Conservation (phyloP, 2,113 vertebrate species). For the Ictalurus punctatus region DNA sequence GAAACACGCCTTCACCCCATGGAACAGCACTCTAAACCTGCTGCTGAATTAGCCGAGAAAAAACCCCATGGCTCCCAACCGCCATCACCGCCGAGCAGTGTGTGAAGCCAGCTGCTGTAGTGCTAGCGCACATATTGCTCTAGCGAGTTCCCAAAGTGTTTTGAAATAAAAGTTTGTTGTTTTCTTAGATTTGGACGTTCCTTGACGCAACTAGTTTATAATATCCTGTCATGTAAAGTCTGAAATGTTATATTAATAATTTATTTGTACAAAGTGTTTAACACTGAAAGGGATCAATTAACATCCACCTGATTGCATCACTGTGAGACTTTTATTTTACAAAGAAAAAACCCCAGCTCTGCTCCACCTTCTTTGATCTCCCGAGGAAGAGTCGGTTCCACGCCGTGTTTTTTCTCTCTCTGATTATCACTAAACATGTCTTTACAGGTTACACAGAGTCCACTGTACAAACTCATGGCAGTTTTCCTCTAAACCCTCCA, state of each 20-base stretch:
- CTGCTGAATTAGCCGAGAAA: constrained; percentile 48
- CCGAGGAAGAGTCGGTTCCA: background rate
- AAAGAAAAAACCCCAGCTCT: background rate
- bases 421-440: background rate
- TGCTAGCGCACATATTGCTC: too few relatives aligned
- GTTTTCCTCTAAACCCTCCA: background rate
- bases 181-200: background rate
- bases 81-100: constrained; percentile 46
- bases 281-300: background rate
- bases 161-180: constrained; percentile 37
- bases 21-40: constrained; percentile 48
- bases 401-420: background rate
- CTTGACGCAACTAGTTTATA: background rate
- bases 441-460: background rate
- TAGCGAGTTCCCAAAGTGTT: background rate
- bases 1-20: constrained; percentile 23
- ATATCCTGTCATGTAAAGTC: background rate
- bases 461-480: background rate
- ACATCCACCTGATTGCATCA: background rate
- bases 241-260: background rate
- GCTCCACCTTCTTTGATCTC: background rate
- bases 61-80: constrained; percentile 57
- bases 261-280: background rate
- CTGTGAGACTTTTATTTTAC: constrained; percentile 31
- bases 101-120: constrained; percentile 20